Conservation (phyloP, 2,888 invertebrate genomes). For the Gymnosoma rotundatum region DNA sequence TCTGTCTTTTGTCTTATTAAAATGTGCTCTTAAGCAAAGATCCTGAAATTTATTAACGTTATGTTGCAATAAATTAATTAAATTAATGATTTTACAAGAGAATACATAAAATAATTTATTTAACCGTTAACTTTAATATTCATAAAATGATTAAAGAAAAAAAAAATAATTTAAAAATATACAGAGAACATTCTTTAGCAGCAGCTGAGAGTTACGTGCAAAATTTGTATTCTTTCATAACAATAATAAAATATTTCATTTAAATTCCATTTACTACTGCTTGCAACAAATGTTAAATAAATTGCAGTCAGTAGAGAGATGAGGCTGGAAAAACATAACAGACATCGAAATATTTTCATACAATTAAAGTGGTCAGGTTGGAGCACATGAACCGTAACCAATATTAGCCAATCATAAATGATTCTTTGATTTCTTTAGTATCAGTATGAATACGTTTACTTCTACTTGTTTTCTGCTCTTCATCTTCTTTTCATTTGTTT, state of each 20-base stretch:
- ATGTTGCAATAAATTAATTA: neutral
- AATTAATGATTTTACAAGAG: neutral
- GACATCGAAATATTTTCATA: constrained; percentile 12
- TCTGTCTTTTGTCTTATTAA: neutral
- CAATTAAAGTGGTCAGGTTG: constrained; percentile 53
- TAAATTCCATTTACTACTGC: neutral
- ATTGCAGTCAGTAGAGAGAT: neutral
- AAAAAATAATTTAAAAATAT: constrained; percentile 3
- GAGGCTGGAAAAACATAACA: constrained; percentile 14
- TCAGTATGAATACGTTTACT: neutral
- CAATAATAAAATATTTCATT: constrained; percentile 3
- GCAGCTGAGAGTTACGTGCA: constrained; percentile 23
- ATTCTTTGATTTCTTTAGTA: constrained; percentile 52
- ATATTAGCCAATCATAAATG: constrained; percentile 78
- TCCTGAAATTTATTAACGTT: neutral
- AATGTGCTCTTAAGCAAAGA: too few species aligned
- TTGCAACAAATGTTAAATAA: constrained; percentile 24
- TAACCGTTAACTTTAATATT: constrained; percentile 13
- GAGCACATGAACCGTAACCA: constrained; percentile 79
- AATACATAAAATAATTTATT: constrained; percentile 2
- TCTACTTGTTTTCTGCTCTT: constrained; percentile 17
- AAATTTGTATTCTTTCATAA: constrained; percentile 20
- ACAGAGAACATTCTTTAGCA: constrained; percentile 27
- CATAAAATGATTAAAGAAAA: neutral
- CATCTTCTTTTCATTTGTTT: neutral